Evolutionary conservation across 1,140 invertebrate genomes (phyloP), one percentile per base, ranked within the genome.

Genomic region (Kradibia gibbosae): DNA sequence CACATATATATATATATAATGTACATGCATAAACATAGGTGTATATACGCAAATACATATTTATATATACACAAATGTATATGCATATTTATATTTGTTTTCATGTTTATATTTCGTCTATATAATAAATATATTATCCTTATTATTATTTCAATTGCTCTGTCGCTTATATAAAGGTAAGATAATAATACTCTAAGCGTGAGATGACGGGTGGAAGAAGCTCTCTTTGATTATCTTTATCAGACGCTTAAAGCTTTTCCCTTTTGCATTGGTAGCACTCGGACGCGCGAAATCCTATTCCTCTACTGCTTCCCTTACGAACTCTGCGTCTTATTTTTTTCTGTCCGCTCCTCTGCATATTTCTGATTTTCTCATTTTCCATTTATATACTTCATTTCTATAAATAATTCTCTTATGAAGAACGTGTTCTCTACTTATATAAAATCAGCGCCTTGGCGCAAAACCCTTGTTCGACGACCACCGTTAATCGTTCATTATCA

Each of bases 161-260:
- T 88, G 81, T 88, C 85, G 85, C 86, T 87, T 89, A 88, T 89
- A 88, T 88, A 89, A 88, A 89, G 86, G 83, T 88, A 88, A 88
- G 86, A 86, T 90, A 88, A 86, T 90, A 88, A 88, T 89, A 89
- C 86, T 89, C 87, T 88, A 88, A 86, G 83, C 86, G 86, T 88
- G 85, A 84, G 87, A 89, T 86, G 87, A 85, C 88, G 86, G 87
- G 85, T 87, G 86, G 86, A 87, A 87, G 84, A 85, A 85, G 83
- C 80, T 81, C 81, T 83, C 84, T 84, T 70, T 80, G 42, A 45
- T 48, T 53, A 50, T 73, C 48, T 73, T 73, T 73, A n/a, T 55
- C 71, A 50, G 28, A 4, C 45, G 25, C 45, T 72, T 62, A 65
- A 10, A 65, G 55, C 55, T 83, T 80, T 67, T 67, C 60, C 3